Evolutionary conservation across 2,888 invertebrate genomes (phyloP).

Genomic region (Philaethria dido): DNA sequence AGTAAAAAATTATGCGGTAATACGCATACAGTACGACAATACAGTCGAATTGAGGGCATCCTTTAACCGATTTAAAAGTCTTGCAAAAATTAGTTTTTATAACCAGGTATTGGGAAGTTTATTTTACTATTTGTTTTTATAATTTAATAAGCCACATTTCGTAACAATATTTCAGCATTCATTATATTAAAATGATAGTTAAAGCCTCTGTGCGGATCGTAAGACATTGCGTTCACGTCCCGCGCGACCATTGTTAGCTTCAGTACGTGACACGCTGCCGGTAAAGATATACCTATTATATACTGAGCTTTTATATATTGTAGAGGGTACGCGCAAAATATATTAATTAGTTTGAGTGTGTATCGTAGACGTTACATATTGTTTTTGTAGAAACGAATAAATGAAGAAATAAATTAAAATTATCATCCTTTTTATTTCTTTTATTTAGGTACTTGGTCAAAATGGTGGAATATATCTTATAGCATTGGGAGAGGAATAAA

Average conservation of each 20-base stretch:
- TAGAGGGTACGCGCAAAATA: slow-evolving; percentile 41
- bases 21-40: no score
- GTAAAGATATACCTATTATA: slow-evolving; percentile 26
- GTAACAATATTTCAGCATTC: slow-evolving; percentile 10
- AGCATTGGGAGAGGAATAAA: no score
- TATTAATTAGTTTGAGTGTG: slow-evolving; percentile 1
- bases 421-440: no score
- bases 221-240: slow-evolving; percentile 47
- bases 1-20: no score
- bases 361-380: background rate
- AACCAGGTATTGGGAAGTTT: no score
- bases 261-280: slow-evolving; percentile 34
- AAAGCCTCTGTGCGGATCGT: slow-evolving; percentile 26
- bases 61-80: no score
- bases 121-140: background rate
- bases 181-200: slow-evolving; percentile 24
- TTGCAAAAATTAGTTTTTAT: no score
- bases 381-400: background rate
- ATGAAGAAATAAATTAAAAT: no score
- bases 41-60: no score
- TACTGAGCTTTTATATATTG: slow-evolving; percentile 1
- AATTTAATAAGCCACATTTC: background rate
- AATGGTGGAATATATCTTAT: no score
- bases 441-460: no score
- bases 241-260: slow-evolving; percentile 50